Evolutionary conservation across 2,797 vertebrate genomes (phyloP), one percentile per base, ranked within the genome.

Genomic region (Zalophus californianus): DNA sequence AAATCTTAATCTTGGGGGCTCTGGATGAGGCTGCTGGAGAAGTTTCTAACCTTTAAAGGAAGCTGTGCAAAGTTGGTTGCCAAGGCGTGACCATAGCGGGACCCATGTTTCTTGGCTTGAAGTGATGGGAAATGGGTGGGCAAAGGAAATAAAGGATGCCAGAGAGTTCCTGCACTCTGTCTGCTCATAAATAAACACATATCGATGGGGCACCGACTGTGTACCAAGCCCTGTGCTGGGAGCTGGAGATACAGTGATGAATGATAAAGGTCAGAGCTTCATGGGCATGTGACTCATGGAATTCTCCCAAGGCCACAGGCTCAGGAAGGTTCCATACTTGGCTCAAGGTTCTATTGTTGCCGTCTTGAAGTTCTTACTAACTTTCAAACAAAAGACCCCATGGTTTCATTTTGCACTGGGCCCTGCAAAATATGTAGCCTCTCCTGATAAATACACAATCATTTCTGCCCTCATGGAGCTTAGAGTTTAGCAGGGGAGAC

Each of bases 1-100:
- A 96, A 95, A 86, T 97, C 92, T 97, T 88, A 82, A 12, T 96
- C 92, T 93, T 95, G 35, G 52, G 0, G 72, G 20, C 66, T 68
- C n/a, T 32, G 44, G 48, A 29, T 60, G 85, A 86, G 78, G 35
- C 25, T 78, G 78, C 85, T 41, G 52, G 66, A n/a, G 21, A 93
- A 84, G 32, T 66, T 72, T 98, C 73, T 96, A 70, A 66, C 13
- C 64, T 85, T 87, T 73, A 90, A 95, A 96, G 77, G 38, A 94
- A 93, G 54, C 48, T 41, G 8, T 3, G 35, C 60, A 79, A 86
- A 93, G 70, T 10, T 23, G 56, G 48, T 66, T 88, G 35, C 58
- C 52, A 66, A 83, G 38, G 52, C 44, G 1, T 27, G 41, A n/a
- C 35, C 8, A 6, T 7, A 73, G 41, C 10, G n/a, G 68, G 54